phyloP scores from a whole-genome alignment of 2,888 invertebrate species.

The Drosophila mimetica region DNA sequence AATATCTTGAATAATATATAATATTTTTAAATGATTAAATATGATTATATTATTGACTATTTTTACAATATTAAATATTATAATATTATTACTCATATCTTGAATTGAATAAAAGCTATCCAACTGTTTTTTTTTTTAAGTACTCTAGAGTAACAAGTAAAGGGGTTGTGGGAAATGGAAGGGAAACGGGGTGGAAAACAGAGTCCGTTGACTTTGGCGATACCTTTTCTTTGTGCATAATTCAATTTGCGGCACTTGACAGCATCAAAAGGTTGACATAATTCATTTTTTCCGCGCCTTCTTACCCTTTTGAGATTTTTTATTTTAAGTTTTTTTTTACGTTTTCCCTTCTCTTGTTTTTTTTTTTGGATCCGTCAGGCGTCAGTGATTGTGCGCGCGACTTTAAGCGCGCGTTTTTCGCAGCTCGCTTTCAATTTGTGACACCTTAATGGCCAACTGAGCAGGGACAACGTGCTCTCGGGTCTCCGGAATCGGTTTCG shows the following conservation, averaged over 20 bases:
- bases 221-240: slow-evolving; percentile 68
- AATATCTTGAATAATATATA: too few relatives aligned
- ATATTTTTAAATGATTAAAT: too few relatives aligned
- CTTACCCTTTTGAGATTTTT: slow-evolving; percentile 3
- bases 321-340: slow-evolving; percentile 2
- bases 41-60: too few relatives aligned
- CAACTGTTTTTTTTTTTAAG: background rate
- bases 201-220: slow-evolving; percentile 61
- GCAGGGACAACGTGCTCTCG: slow-evolving; percentile 49
- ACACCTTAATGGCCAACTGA: slow-evolving; percentile 62
- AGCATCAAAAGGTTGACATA: slow-evolving; percentile 67
- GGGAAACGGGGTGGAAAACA: slow-evolving; percentile 16
- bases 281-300: slow-evolving; percentile 24
- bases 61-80: too few relatives aligned
- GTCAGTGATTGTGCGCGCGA: slow-evolving; percentile 45
- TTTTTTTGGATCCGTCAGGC: slow-evolving; percentile 17
- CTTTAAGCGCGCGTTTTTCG: slow-evolving; percentile 48
- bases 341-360: background rate
- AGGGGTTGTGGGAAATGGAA: background rate
- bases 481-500: slow-evolving; percentile 20
- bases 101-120: background rate
- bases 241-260: slow-evolving; percentile 67
- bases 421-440: slow-evolving; percentile 54
- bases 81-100: background rate
- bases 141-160: too few relatives aligned